Evolutionary conservation across 2,113 vertebrate species (phyloP), one percentile per base, ranked within the genome.

Genomic region (Acinonyx jubatus): DNA sequence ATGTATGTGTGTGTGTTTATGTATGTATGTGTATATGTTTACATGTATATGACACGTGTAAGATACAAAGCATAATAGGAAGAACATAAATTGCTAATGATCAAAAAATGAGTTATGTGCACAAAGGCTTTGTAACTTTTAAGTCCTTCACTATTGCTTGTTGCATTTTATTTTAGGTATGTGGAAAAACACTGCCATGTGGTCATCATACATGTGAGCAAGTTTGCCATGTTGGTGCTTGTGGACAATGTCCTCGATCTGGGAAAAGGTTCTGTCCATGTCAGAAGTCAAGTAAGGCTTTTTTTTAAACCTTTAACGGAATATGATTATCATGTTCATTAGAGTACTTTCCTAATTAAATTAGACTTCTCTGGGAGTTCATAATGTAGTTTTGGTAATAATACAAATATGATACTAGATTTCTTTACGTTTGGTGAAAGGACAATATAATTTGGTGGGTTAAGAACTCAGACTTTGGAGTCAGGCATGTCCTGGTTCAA

Each of bases 211-310:
- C 99, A 5, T 99, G 99, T 98, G 99, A 99, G 88, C 97, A 98
- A 31, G 97, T 99, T 95, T 99, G 99, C 98, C 99, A 99, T 36
- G 89, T 98, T 27, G 99, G 99, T 78, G 94, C 89, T 45, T 99
- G 99, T 99, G 99, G 99, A 97, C 99, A 99, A 29, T 99, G 99
- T 98, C 99, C 99, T 96, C 99, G 99, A 74, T 99, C 99, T 65
- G 99, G 99, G 82, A 99, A 99, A 98, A 99, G 99, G n/a, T 98
- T 98, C 92, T 99, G 99, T 98, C 99, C 99, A 0, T 99, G 99
- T 94, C 99, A 99, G 80, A 99, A 99, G 97, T 99, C 99, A 98
- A 99, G 99, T 99, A 98, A 98, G 98, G 3, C 31, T 69, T 9
- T 61, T 55, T 87, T 88, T 73, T 19, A 89, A 83, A 78, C 18